These are phyloP conservation scores for Tetranychus piercei DNA, from an alignment of 2,888 invertebrate genomes.

Conservation along the genomic window DNA sequence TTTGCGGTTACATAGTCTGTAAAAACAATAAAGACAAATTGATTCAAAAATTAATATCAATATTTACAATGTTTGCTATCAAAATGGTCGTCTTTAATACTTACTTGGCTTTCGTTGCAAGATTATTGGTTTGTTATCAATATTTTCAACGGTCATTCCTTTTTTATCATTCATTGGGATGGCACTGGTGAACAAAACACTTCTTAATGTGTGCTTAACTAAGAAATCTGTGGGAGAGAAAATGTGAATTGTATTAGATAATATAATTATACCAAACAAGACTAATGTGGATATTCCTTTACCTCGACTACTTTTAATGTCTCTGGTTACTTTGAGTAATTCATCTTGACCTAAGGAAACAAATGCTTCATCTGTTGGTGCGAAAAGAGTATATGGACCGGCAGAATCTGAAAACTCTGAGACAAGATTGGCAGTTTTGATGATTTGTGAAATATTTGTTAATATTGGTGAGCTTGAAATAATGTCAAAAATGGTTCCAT, in stretches of 20 bases:
- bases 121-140: slow-evolving; percentile 12
- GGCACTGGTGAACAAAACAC: slow-evolving; percentile 17
- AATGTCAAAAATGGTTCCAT: slow-evolving; percentile 22
- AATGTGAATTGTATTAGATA: neutral
- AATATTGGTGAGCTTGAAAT: slow-evolving; percentile 25
- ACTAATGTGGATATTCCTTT: neutral
- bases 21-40: neutral
- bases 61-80: neutral
- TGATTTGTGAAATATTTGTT: slow-evolving; percentile 20
- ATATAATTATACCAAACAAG: neutral
- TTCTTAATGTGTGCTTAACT: slow-evolving; percentile 10
- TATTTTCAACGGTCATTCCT: slow-evolving; percentile 9
- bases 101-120: slow-evolving; percentile 16
- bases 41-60: neutral
- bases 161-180: slow-evolving; percentile 11
- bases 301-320: slow-evolving; percentile 24
- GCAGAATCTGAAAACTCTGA: slow-evolving; percentile 21
- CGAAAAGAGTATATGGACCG: slow-evolving; percentile 25
- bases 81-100: slow-evolving; percentile 3
- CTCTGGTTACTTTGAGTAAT: slow-evolving; percentile 19
- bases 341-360: slow-evolving; percentile 20
- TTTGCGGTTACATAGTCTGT: slow-evolving; percentile 25
- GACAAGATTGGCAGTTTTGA: slow-evolving; percentile 20
- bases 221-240: slow-evolving; percentile 10
- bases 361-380: slow-evolving; percentile 26